Conservation (phyloP, 2,797 vertebrate species). For the Meriones psammophilus region DNA sequence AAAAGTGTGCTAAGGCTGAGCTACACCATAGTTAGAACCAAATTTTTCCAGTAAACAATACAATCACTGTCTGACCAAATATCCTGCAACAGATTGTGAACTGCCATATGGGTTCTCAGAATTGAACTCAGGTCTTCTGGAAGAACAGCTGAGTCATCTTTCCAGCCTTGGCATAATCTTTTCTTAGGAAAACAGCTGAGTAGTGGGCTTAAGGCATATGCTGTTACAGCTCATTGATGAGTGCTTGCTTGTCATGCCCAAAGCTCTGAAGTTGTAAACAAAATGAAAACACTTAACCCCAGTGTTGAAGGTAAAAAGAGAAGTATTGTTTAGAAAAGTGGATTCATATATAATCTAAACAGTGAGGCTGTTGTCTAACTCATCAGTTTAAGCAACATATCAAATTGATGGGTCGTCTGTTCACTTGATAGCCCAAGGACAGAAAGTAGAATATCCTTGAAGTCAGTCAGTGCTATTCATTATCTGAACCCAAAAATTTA, state of each 20-base stretch:
- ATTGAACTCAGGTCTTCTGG: background rate
- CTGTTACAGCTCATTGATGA: background rate
- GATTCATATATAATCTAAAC: conserved; percentile 39
- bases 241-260: background rate
- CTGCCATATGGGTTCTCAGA: background rate
- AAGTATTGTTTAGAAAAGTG: conserved; percentile 44
- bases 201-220: no score
- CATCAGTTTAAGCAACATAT: conserved; percentile 45
- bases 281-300: conserved; percentile 24
- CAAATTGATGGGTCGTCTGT: background rate
- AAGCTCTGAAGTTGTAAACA: conserved; percentile 34
- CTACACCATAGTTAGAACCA: no score
- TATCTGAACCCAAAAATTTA: conserved; percentile 31
- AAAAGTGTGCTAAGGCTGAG: no score
- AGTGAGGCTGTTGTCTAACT: conserved; percentile 11
- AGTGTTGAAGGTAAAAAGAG: conserved; percentile 14
- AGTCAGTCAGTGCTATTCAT: conserved; percentile 48
- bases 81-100: background rate
- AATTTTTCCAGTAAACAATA: no score
- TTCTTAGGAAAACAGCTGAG: background rate
- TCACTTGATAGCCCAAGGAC: background rate
- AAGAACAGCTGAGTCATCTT: background rate
- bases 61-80: no score
- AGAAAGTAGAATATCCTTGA: conserved; percentile 37
- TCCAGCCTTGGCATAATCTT: background rate